These are phyloP conservation scores for Cyclina sinensis DNA, from an alignment of 1,140 invertebrate genomes.

Conservation along the genomic window DNA sequence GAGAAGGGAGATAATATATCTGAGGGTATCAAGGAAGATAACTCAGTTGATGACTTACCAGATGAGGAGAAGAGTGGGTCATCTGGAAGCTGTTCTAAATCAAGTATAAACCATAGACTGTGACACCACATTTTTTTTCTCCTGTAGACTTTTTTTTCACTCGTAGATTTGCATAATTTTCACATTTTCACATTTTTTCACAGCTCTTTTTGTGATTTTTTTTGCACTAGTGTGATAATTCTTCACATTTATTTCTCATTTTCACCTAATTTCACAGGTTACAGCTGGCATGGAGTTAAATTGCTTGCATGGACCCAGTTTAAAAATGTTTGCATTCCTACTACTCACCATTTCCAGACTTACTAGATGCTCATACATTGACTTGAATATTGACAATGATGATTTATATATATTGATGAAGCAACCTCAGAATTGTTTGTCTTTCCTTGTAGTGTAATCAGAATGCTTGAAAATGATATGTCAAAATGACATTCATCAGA, in stretches of 20 bases:
- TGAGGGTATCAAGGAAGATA: slow-evolving; percentile 37
- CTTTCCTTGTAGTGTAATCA: too few relatives aligned
- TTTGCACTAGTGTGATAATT: neutral
- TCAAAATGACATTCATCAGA: too few relatives aligned
- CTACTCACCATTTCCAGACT: too few relatives aligned
- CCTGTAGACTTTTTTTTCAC: too few relatives aligned
- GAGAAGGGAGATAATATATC: slow-evolving; percentile 52
- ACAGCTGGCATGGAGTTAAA: neutral
- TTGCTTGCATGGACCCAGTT: neutral
- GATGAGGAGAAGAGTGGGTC: neutral
- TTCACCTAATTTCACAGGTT: slow-evolving; percentile 11
- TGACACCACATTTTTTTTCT: neutral
- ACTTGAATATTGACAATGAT: neutral
- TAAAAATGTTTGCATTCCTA: neutral
- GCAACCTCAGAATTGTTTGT: too few relatives aligned
- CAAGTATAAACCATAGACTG: neutral
- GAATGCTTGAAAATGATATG: too few relatives aligned
- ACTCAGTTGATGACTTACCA: neutral
- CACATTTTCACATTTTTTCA: slow-evolving; percentile 28
- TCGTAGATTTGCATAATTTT: too few relatives aligned
- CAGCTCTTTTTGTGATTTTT: too few relatives aligned
- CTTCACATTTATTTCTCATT: neutral
- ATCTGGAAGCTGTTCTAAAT: neutral
- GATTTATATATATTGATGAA: too few relatives aligned
- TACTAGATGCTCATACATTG: neutral